phyloP scores from a whole-genome alignment of 2,888 invertebrate species.

The Trachelus iudaicus region DNA sequence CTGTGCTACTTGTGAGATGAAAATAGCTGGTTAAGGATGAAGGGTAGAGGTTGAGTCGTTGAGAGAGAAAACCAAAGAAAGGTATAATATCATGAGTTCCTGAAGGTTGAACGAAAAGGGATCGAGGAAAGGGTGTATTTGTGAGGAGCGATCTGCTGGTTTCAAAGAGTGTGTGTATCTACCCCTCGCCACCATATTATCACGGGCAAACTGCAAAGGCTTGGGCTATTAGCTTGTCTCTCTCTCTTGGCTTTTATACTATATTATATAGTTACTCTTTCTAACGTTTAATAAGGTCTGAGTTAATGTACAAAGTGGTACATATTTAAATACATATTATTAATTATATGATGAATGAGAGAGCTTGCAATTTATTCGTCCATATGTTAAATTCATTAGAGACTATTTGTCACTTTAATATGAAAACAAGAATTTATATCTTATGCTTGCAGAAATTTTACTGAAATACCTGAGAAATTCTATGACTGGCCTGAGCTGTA shows the following conservation, averaged over 20 bases:
- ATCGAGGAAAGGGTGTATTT: neutral
- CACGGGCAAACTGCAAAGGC: slow-evolving; percentile 27
- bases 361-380: neutral
- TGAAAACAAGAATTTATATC: neutral
- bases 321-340: neutral
- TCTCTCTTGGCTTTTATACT: slow-evolving; percentile 13
- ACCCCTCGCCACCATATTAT: slow-evolving; percentile 28
- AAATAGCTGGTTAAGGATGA: slow-evolving; percentile 3
- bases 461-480: neutral
- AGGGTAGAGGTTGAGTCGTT: slow-evolving; percentile 7
- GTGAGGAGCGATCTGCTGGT: neutral
- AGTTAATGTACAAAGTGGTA: neutral
- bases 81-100: slow-evolving; percentile 28
- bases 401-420: neutral
- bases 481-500: neutral
- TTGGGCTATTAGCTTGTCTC: slow-evolving; percentile 32
- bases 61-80: neutral
- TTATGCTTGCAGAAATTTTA: neutral
- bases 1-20: neutral
- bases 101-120: neutral
- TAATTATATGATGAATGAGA: neutral
- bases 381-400: neutral
- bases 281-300: neutral
- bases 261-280: neutral
- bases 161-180: slow-evolving; percentile 15